Base-by-base conservation (phyloP, 2,113 vertebrate species). In the Neotoma lepida region DNA sequence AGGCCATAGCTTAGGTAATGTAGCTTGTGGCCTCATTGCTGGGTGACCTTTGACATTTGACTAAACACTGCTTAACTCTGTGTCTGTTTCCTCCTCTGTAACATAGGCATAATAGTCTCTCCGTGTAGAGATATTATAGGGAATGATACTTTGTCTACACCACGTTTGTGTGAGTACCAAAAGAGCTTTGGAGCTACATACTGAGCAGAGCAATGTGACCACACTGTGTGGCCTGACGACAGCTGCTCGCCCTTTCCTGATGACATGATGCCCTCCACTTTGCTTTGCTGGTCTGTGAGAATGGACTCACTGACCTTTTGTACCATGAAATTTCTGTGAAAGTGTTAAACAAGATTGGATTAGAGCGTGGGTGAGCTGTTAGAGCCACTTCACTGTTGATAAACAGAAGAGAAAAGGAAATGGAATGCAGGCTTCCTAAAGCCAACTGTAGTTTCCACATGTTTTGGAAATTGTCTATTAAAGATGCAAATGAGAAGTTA, bases 401-500 rank as follows among this genome's bases (percentile, higher is more conserved):
- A 63, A 78, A 91, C 18, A 61, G n/a, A 6, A 78, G 66, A 71
- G 44, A 70, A 84, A 64, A 15, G 13, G 35, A 90, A 89, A 41
- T 13, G 73, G 86, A 95, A 61, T 22, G 44, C 44, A 84, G 82
- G 54, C 46, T 61, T 81, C 78, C 80, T 56, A 88, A 90, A 95
- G 90, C 71, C 39, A 82, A 82, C 82, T 92, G 68, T 24, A 71
- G 9, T 89, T 95, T 88, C 63, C 82, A n/a, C 30, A 63, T 0
- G 18, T 77, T 94, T 95, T 91, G 78, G 66, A 93, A 96, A 95
- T 78, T 58, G 68, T 35, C 63, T 95, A 85, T 92, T 96, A 95
- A 80, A 10, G 46, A 93, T 96, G 90, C 92, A 93, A 93, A 97
- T 95, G 84, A 92, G 90, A 93, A 92, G 85, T 84, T 85, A 82